Percentiles rank a stretch among this genome's conserved stretches.
Conservation (phyloP, 2,113 vertebrate species). For the Hyperopisus bebe region DNA sequence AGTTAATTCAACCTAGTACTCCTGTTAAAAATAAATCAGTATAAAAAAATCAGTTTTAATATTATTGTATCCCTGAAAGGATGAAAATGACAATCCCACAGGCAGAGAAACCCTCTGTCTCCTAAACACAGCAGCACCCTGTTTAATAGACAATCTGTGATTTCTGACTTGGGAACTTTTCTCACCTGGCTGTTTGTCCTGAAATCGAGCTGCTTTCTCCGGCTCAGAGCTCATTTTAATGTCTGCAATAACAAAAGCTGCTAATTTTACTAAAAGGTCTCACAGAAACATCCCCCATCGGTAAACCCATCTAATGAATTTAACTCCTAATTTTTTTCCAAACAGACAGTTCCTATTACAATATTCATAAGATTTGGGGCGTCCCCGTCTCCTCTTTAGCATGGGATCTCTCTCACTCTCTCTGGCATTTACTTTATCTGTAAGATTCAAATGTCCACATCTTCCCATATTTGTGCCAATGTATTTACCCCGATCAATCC, state of each 20-base stretch:
- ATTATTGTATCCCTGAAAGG: background rate
- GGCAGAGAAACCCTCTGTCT: background rate
- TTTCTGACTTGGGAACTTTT: background rate
- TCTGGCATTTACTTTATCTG: conserved; percentile 15
- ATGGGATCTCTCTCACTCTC: conserved; percentile 21
- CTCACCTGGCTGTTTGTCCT: conserved; percentile 75
- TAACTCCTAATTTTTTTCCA: conserved; percentile 70
- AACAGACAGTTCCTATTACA: conserved; percentile 62
- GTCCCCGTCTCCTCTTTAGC: conserved; percentile 31
- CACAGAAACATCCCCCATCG: conserved; percentile 60
- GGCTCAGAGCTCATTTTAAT: conserved; percentile 89
- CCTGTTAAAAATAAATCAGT: background rate
- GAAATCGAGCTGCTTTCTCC: conserved; percentile 71
- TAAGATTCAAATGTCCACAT: background rate
- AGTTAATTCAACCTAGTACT: background rate
- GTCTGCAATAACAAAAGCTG: conserved; percentile 77
- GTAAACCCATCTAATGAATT: conserved; percentile 77
- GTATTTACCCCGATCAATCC: background rate
- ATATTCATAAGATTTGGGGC: conserved; percentile 74
- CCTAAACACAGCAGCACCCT: background rate
- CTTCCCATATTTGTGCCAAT: background rate
- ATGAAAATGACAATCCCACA: background rate
- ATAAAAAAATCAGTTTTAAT: background rate
- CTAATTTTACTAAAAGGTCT: conserved; percentile 82
- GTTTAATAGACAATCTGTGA: background rate